A percentile compares a stretch with the other conserved stretches of the same genome.
Conservation (phyloP, 2,797 vertebrate species). For the Cyprinodon diabolis region DNA sequence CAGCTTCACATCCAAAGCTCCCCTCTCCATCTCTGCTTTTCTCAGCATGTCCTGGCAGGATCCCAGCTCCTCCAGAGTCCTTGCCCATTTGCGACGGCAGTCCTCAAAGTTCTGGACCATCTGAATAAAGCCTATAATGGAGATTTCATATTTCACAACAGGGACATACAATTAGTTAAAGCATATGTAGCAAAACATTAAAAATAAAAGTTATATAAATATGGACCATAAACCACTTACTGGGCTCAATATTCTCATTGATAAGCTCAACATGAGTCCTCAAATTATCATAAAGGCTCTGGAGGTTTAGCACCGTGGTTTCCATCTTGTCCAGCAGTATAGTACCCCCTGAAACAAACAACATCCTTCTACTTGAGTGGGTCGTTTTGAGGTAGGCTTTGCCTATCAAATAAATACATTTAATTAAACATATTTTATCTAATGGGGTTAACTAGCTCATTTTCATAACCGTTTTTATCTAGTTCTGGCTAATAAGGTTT, state of each 20-base stretch:
- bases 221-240: conserved; percentile 81
- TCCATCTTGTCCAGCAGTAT: conserved; percentile 81
- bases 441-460: not conserved
- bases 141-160: not conserved
- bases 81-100: conserved; percentile 87
- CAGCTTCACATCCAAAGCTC: conserved; percentile 93
- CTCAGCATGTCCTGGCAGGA: conserved; percentile 88
- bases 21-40: conserved; percentile 89
- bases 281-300: conserved; percentile 86
- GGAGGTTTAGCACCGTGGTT: conserved; percentile 79
- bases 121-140: conserved; percentile 89
- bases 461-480: not conserved
- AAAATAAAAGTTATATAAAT: not conserved
- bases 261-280: conserved; percentile 85
- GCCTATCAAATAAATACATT: not conserved
- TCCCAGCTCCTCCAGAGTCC: conserved; percentile 84
- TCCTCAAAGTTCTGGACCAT: conserved; percentile 92
- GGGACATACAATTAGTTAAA: accelerated
- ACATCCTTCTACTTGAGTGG: not conserved
- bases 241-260: conserved; percentile 88
- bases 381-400: not conserved
- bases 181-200: not conserved
- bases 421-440: not conserved
- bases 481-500: not conserved
- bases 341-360: no score